Evolutionary conservation across 2,888 invertebrate genomes (phyloP).

Genomic region (Neoitamus cyanurus): DNA sequence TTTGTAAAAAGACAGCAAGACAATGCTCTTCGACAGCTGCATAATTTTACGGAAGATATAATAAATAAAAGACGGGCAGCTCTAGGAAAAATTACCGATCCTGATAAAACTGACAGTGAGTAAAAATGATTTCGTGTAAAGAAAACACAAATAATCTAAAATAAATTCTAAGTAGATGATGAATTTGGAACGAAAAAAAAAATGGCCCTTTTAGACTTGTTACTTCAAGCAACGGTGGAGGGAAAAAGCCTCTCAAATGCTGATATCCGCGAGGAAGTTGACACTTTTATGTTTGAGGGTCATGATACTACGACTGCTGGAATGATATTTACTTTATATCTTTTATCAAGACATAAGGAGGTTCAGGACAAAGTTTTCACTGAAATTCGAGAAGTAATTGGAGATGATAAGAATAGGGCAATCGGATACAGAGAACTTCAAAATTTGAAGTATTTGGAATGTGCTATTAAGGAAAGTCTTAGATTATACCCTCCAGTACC

Average conservation of each 20-base stretch:
- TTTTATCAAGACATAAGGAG: slow-evolving; percentile 62
- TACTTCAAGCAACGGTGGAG: slow-evolving; percentile 69
- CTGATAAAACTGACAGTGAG: background rate
- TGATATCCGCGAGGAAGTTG: slow-evolving; percentile 72
- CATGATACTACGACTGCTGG: slow-evolving; percentile 65
- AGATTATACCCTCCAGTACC: slow-evolving; percentile 49
- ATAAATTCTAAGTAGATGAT: background rate
- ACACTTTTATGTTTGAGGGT: slow-evolving; percentile 74
- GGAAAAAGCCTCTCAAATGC: slow-evolving; percentile 68
- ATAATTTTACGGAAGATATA: slow-evolving; percentile 60
- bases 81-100: too few relatives aligned
- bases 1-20: slow-evolving; percentile 53
- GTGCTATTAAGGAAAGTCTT: slow-evolving; percentile 50
- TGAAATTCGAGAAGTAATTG: slow-evolving; percentile 62
- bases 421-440: background rate
- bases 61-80: slow-evolving; percentile 58
- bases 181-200: slow-evolving; percentile 67
- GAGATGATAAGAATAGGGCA: slow-evolving; percentile 40
- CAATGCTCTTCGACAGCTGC: slow-evolving; percentile 59
- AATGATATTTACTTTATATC: slow-evolving; percentile 63
- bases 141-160: background rate
- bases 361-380: slow-evolving; percentile 62
- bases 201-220: slow-evolving; percentile 72
- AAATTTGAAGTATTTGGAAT: slow-evolving; percentile 47
- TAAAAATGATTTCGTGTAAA: background rate